A percentile compares a stretch with the other conserved stretches of the same genome.
phyloP scores from a whole-genome alignment of 1,140 invertebrate genomes.

The Vollenhovia emeryi region DNA sequence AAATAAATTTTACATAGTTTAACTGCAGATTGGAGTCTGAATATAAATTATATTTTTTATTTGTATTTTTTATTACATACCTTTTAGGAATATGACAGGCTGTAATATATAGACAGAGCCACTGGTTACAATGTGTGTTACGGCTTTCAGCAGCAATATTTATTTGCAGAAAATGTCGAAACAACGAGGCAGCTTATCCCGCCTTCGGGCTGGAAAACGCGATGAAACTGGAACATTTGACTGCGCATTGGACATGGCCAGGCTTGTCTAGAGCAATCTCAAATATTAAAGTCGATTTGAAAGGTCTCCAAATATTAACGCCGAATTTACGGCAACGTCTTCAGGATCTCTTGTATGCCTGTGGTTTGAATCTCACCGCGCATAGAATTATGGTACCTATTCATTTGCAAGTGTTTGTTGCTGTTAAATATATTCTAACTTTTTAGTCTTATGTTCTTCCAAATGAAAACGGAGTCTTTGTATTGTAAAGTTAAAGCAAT shows the following conservation, averaged over 20 bases:
- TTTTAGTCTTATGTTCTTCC: neutral
- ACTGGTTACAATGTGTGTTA: neutral
- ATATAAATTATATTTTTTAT: constrained; percentile 8
- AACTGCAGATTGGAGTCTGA: neutral
- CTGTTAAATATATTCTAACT: neutral
- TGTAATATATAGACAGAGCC: neutral
- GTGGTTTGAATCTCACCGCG: constrained; percentile 89
- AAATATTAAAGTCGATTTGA: constrained; percentile 83
- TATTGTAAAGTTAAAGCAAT: neutral
- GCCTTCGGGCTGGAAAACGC: constrained; percentile 90
- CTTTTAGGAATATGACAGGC: too few species aligned
- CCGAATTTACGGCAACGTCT: constrained; percentile 87
- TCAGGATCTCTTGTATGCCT: constrained; percentile 88
- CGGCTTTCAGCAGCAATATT: neutral
- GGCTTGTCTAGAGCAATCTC: constrained; percentile 85
- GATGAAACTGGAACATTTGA: constrained; percentile 87
- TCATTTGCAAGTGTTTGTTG: neutral
- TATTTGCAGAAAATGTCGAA: constrained; percentile 88
- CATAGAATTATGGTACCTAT: constrained; percentile 85
- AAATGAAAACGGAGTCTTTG: neutral
- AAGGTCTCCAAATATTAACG: constrained; percentile 85
- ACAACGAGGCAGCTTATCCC: constrained; percentile 89
- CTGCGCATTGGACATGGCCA: constrained; percentile 88
- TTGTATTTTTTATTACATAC: constrained; percentile 23
- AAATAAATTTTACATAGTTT: neutral